phyloP scores from a whole-genome alignment of 2,113 vertebrate species.

The Gymnocephalus cernua region DNA sequence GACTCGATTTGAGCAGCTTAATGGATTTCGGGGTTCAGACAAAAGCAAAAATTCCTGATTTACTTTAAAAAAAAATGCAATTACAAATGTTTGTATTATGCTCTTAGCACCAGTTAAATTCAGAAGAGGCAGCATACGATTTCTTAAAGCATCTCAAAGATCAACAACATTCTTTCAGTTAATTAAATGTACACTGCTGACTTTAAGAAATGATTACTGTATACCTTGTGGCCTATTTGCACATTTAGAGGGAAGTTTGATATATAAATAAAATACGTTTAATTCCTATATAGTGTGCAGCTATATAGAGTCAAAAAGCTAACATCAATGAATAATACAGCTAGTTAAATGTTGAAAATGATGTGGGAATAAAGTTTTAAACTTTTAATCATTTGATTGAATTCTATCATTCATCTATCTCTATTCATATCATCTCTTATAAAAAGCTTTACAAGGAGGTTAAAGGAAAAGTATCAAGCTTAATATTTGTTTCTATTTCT shows the following conservation, averaged over 20 bases:
- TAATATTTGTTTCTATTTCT: neutral
- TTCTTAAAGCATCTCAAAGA: constrained; percentile 58
- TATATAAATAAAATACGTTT: neutral
- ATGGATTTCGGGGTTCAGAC: constrained; percentile 26
- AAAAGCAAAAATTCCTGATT: constrained; percentile 44
- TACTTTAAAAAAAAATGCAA: constrained; percentile 52
- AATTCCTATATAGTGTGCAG: neutral
- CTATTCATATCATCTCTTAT: no score
- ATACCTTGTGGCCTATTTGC: constrained; percentile 28
- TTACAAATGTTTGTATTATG: constrained; percentile 50
- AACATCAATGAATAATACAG: neutral
- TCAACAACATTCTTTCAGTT: constrained; percentile 40
- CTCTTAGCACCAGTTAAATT: constrained; percentile 28
- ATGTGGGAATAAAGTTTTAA: neutral
- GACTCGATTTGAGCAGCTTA: constrained; percentile 27
- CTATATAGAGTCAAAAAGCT: neutral
- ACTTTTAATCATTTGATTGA: neutral
- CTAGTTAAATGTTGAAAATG: neutral
- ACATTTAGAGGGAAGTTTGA: neutral
- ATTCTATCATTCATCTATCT: no score
- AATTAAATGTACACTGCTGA: constrained; percentile 30
- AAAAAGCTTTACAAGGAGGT: neutral
- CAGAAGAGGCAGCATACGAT: constrained; percentile 12
- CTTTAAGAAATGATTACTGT: constrained; percentile 16
- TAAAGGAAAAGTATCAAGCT: neutral